phyloP scores from a whole-genome alignment of 1,140 invertebrate species.

The Magallana gigas region DNA sequence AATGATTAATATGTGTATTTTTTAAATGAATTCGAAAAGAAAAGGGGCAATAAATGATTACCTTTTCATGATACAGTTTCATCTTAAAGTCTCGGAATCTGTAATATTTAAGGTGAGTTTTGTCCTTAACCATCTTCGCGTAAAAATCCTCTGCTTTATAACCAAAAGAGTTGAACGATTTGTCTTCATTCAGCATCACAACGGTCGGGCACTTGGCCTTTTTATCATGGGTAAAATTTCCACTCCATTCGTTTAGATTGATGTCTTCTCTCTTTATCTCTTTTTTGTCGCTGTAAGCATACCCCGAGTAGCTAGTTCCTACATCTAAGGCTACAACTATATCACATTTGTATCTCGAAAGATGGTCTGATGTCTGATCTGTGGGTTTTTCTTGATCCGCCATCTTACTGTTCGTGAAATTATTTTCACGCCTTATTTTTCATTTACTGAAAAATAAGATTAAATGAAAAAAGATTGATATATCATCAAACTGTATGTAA shows the following conservation, averaged over 20 bases:
- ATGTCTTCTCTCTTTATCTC: constrained; percentile 1
- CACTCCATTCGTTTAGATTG: neutral
- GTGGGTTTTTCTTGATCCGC: too few species aligned
- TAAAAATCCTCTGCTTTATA: neutral
- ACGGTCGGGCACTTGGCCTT: neutral
- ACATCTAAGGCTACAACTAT: constrained; percentile 49
- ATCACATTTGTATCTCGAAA: neutral
- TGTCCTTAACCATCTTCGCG: neutral
- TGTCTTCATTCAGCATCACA: neutral
- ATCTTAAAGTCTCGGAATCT: neutral
- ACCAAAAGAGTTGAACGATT: neutral
- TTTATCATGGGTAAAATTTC: neutral
- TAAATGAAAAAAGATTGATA: too few species aligned
- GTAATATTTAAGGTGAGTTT: neutral
- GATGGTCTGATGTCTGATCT: neutral
- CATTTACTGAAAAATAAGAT: too few species aligned
- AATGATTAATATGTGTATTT: too few species aligned
- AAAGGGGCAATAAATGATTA: neutral
- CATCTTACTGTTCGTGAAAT: too few species aligned
- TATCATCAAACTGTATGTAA: too few species aligned
- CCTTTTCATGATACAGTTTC: neutral
- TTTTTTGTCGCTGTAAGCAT: constrained; percentile 37
- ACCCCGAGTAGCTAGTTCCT: constrained; percentile 55
- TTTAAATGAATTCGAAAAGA: too few species aligned
- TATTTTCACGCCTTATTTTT: too few species aligned